Percentiles rank a stretch among this genome's conserved stretches.
These are phyloP conservation scores for Lonchura striata DNA, from an alignment of 2,113 vertebrate species.

Conservation along the genomic window DNA sequence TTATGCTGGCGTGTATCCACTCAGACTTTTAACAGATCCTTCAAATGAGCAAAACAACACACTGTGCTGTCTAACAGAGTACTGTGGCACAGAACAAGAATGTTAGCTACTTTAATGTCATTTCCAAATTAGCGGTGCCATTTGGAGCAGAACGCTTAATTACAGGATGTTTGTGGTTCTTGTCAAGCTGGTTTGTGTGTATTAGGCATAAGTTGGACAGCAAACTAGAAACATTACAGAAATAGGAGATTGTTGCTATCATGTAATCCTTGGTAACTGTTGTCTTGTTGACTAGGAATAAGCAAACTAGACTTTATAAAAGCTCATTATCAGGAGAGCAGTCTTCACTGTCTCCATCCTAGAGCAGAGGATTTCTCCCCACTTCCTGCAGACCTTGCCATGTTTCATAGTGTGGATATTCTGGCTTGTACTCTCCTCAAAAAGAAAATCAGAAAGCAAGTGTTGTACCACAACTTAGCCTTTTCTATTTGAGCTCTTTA, in stretches of 20 bases:
- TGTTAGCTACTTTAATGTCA: background rate
- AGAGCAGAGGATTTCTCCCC: background rate
- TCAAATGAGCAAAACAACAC: background rate
- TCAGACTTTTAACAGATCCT: background rate
- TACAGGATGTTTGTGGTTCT: constrained; percentile 34
- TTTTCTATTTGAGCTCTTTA: background rate
- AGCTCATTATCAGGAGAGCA: background rate
- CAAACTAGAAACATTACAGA: background rate
- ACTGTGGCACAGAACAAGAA: background rate
- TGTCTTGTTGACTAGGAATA: background rate
- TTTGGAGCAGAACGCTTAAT: constrained; percentile 49
- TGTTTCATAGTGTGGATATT: background rate
- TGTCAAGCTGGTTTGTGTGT: constrained; percentile 10
- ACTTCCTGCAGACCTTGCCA: background rate
- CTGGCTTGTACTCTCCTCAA: background rate
- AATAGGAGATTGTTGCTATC: background rate
- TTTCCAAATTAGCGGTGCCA: background rate
- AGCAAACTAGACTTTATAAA: background rate
- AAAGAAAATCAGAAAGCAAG: background rate
- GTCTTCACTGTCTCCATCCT: background rate
- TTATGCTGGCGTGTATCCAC: background rate
- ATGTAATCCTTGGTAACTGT: background rate
- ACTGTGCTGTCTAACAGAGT: background rate
- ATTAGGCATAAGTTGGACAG: background rate
- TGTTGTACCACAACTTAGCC: background rate